Evolutionary conservation across 2,888 invertebrate species (phyloP).

Genomic region (Lasioglossum morio): DNA sequence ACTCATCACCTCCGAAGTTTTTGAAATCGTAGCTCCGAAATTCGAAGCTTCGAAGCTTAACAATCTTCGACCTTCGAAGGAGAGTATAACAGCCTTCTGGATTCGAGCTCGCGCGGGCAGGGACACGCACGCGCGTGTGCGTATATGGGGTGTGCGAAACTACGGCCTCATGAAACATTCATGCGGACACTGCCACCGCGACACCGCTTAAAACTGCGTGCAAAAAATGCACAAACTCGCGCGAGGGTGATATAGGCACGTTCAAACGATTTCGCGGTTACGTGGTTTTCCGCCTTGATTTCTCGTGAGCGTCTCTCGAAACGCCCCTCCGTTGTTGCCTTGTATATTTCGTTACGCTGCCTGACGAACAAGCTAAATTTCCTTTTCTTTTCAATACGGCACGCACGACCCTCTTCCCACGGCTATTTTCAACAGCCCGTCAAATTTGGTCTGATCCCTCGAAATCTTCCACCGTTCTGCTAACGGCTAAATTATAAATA

Average conservation of each 20-base stretch:
- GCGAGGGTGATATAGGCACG: conserved; percentile 54
- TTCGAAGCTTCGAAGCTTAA: too few relatives aligned
- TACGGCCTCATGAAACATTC: conserved; percentile 76
- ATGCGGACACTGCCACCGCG: conserved; percentile 67
- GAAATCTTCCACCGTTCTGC: neutral
- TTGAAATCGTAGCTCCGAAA: too few relatives aligned
- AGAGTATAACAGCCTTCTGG: neutral
- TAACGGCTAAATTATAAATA: neutral
- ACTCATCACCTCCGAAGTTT: too few relatives aligned
- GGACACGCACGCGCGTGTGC: conserved; percentile 30
- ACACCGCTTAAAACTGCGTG: conserved; percentile 69
- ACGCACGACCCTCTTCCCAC: neutral
- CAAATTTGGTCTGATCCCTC: neutral
- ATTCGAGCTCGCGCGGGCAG: conserved; percentile 46
- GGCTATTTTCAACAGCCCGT: neutral
- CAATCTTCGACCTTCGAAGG: too few relatives aligned
- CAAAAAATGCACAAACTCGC: conserved; percentile 55
- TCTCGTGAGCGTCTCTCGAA: conserved; percentile 39
- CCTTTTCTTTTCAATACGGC: neutral
- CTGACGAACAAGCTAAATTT: conserved; percentile 12
- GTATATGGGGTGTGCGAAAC: conserved; percentile 42
- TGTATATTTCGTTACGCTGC: conserved; percentile 45
- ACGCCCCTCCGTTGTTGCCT: conserved; percentile 41
- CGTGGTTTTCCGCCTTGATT: conserved; percentile 62
- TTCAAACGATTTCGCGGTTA: conserved; percentile 65